These are phyloP conservation scores for Ophion costatus DNA, from an alignment of 2,888 invertebrate species.

Conservation along the genomic window DNA sequence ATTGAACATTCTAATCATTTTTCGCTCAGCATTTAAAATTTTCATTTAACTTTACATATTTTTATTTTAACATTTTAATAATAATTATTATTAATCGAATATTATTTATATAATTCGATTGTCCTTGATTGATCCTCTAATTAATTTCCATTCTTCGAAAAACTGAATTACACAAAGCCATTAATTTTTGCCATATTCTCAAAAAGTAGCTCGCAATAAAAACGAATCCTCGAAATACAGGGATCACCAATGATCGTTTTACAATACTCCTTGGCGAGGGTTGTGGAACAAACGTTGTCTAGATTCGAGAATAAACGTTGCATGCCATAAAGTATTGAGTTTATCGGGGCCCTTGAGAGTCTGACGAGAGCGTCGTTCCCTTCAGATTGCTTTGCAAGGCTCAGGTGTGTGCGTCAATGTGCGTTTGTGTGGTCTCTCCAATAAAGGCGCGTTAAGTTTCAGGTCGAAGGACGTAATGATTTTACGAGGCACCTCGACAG, in stretches of 20 bases:
- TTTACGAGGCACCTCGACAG: slow-evolving; percentile 72
- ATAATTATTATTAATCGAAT: background rate
- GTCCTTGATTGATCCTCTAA: background rate
- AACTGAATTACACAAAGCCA: background rate
- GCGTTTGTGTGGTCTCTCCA: slow-evolving; percentile 54
- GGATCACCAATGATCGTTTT: background rate
- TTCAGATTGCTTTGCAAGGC: slow-evolving; percentile 71
- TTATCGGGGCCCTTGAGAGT: slow-evolving; percentile 53
- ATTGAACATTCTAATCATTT: no score
- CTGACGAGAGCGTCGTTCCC: slow-evolving; percentile 43
- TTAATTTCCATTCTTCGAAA: background rate
- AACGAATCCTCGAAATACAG: background rate
- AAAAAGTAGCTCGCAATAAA: background rate
- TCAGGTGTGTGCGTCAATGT: slow-evolving; percentile 67
- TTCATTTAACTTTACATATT: no score
- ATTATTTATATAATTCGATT: background rate
- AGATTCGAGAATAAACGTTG: background rate
- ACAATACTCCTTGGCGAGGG: background rate
- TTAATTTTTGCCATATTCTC: background rate
- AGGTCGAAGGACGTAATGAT: slow-evolving; percentile 74
- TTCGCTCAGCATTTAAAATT: no score
- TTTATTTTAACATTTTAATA: no score
- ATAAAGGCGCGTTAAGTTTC: slow-evolving; percentile 75
- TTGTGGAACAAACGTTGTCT: background rate
- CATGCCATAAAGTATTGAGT: slow-evolving; percentile 1